Conservation (phyloP, 2,888 invertebrate species). For the Caenorhabditis virilis region DNA sequence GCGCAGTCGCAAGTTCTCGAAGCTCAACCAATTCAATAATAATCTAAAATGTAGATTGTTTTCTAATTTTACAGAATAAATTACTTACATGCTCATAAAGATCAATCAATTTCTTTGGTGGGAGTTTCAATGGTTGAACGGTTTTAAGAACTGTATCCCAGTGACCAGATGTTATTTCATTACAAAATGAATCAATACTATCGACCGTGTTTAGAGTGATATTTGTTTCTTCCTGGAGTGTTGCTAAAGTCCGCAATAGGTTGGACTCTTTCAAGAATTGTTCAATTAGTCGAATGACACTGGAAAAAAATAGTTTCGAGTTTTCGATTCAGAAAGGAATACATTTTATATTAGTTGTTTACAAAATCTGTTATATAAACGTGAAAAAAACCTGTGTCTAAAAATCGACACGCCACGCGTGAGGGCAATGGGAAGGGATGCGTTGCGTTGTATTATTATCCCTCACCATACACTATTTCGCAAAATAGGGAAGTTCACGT, state of each 20-base stretch:
- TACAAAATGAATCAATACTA: slow-evolving; percentile 94
- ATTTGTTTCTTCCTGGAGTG: slow-evolving; percentile 95
- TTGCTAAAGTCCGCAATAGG: slow-evolving; percentile 85
- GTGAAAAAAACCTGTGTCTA: too few species aligned
- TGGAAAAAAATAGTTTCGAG: slow-evolving; percentile 69
- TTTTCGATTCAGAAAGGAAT: background rate
- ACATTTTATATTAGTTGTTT: too few species aligned
- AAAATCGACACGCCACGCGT: too few species aligned
- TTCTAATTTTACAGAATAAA: background rate
- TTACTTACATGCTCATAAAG: slow-evolving; percentile 87
- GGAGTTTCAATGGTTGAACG: slow-evolving; percentile 92
- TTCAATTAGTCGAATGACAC: slow-evolving; percentile 94
- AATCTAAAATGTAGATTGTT: slow-evolving; percentile 74
- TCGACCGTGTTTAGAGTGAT: slow-evolving; percentile 98
- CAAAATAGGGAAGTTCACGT: too few species aligned
- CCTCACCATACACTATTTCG: too few species aligned
- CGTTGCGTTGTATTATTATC: too few species aligned
- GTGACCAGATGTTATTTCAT: slow-evolving; percentile 80
- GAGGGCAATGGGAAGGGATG: too few species aligned
- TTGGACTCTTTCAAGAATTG: slow-evolving; percentile 98
- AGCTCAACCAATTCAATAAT: slow-evolving; percentile 95
- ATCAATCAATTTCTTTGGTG: slow-evolving; percentile 95
- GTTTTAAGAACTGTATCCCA: slow-evolving; percentile 95
- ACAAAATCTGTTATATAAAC: too few species aligned
- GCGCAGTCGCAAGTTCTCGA: slow-evolving; percentile 92